Evolutionary conservation across 2,113 vertebrate genomes (phyloP).

Genomic region (Atherinomorus stipes): DNA sequence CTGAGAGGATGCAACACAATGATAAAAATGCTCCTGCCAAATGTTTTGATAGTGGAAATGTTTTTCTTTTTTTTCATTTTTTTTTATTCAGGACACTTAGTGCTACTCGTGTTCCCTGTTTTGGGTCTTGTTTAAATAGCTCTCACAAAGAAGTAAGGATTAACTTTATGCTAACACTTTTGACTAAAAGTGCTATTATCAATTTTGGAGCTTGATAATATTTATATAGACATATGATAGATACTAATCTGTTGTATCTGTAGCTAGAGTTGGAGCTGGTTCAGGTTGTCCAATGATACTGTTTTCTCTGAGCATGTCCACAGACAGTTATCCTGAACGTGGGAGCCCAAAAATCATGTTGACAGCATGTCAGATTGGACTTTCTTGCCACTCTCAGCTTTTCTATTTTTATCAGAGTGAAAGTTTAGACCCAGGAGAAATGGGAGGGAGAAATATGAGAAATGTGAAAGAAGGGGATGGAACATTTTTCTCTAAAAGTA

Average conservation of each 20-base stretch:
- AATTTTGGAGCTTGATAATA: too few species aligned
- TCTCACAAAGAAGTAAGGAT: too few species aligned
- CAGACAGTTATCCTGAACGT: constrained; percentile 32
- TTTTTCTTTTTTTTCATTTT: too few species aligned
- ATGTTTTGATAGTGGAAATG: too few species aligned
- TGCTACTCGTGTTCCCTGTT: too few species aligned
- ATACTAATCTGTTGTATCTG: constrained; percentile 39
- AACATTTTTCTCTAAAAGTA: constrained; percentile 9
- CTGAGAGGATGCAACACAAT: too few species aligned
- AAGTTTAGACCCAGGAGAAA: constrained; percentile 43
- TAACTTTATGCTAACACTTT: too few species aligned
- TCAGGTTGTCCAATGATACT: constrained; percentile 15
- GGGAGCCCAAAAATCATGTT: constrained; percentile 63
- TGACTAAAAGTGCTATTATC: too few species aligned
- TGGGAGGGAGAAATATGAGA: constrained; percentile 9
- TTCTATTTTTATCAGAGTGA: constrained; percentile 74
- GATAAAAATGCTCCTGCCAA: too few species aligned
- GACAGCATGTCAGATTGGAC: constrained; percentile 77
- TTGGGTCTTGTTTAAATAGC: too few species aligned
- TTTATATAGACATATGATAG: too few species aligned
- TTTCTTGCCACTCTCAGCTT: constrained; percentile 60
- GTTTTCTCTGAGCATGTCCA: constrained; percentile 26
- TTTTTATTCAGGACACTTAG: too few species aligned
- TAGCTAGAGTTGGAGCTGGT: constrained; percentile 10
- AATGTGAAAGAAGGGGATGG: not conserved